Percentiles rank a stretch among this genome's conserved stretches.
phyloP scores from a whole-genome alignment of 1,140 invertebrate species.

The Drosophila baimaii region DNA sequence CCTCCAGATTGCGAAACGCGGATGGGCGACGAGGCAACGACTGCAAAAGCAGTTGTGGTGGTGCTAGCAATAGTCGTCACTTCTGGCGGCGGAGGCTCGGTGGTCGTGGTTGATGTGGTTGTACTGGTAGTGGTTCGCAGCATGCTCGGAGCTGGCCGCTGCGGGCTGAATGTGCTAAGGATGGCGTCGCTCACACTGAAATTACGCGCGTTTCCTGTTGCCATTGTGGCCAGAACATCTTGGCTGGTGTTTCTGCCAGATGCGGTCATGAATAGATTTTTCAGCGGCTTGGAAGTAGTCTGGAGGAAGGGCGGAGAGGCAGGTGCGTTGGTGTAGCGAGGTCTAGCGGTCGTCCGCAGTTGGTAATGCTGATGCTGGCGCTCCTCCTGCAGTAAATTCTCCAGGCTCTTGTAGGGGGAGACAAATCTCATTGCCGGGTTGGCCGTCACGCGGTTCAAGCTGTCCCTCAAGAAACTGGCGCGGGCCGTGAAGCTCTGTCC shows the following conservation, averaged over 20 bases:
- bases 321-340: conserved; percentile 46
- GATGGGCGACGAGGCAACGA: conserved; percentile 57
- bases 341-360: conserved; percentile 49
- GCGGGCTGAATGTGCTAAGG: conserved; percentile 66
- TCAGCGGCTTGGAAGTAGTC: conserved; percentile 60
- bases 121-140: conserved; percentile 39
- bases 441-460: conserved; percentile 63
- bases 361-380: conserved; percentile 39
- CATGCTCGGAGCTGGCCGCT: conserved; percentile 26
- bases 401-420: conserved; percentile 81
- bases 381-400: conserved; percentile 77
- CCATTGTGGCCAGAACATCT: conserved; percentile 59
- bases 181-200: conserved; percentile 78
- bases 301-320: conserved; percentile 45
- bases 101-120: conserved; percentile 39
- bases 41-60: conserved; percentile 48
- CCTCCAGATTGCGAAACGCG: conserved; percentile 35
- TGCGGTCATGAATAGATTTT: conserved; percentile 55
- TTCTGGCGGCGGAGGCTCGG: conserved; percentile 4
- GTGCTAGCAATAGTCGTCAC: conserved; percentile 18
- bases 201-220: conserved; percentile 58
- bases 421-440: conserved; percentile 70
- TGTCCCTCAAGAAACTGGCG: conserved; percentile 68
- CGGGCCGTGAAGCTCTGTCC: conserved; percentile 65
- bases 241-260: conserved; percentile 56